phyloP scores from a whole-genome alignment of 2,797 vertebrate species.

The Danio tinwini region DNA sequence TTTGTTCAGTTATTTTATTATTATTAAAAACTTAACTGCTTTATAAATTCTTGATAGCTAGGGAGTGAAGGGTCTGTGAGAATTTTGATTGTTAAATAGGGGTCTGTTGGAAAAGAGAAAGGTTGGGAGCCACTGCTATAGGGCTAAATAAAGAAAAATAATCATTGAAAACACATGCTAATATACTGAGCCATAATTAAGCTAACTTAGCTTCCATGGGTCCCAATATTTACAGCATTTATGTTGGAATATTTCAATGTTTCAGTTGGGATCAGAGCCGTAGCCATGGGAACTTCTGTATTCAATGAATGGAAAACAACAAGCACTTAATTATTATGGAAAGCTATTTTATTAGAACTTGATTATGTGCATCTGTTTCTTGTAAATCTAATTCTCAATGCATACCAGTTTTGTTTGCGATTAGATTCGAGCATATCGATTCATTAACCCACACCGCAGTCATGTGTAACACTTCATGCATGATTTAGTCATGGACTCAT shows the following conservation, averaged over 20 bases:
- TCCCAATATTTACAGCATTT: conserved; percentile 11
- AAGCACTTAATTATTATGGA: conserved; percentile 21
- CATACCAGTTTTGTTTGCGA: not conserved
- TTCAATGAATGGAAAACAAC: conserved; percentile 19
- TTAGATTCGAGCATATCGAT: not conserved
- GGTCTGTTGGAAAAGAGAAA: too few relatives aligned
- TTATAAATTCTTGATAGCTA: too few relatives aligned
- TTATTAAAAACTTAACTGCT: too few relatives aligned
- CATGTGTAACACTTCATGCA: not conserved
- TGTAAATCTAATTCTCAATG: not conserved
- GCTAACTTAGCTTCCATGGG: not conserved
- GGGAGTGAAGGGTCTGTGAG: too few relatives aligned
- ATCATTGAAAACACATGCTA: conserved; percentile 49
- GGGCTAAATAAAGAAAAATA: not conserved
- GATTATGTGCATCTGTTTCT: conserved; percentile 12
- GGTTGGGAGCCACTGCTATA: not conserved
- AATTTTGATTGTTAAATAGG: too few relatives aligned
- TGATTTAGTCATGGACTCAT: not conserved
- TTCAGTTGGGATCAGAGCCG: not conserved
- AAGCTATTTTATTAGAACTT: conserved; percentile 45
- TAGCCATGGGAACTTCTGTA: not conserved
- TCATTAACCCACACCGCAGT: not conserved
- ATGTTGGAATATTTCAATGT: conserved; percentile 5
- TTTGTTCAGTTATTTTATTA: too few relatives aligned
- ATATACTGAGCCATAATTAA: conserved; percentile 43